Evolutionary conservation across 2,113 vertebrate genomes (phyloP).

Genomic region (Percopsis transmontana): DNA sequence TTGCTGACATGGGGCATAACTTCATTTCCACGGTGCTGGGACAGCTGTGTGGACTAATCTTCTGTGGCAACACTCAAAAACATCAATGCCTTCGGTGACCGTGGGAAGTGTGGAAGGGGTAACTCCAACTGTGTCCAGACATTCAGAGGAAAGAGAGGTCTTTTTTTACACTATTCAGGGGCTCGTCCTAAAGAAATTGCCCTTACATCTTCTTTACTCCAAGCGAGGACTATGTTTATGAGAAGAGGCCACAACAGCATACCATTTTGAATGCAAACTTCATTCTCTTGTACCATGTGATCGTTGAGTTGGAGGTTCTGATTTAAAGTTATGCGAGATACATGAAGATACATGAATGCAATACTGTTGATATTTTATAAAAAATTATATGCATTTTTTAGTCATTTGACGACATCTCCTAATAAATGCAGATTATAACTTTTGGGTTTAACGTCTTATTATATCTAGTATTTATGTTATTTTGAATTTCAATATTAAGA

Average conservation of each 20-base stretch:
- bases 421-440: neutral
- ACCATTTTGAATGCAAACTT: conserved; percentile 19
- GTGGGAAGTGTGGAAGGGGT: conserved; percentile 44
- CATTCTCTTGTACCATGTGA: conserved; percentile 6
- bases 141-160: conserved; percentile 39
- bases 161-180: conserved; percentile 48
- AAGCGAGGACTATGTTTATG: conserved; percentile 42
- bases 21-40: conserved; percentile 97
- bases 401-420: neutral
- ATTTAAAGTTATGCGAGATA: too few species aligned
- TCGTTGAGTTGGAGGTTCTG: neutral
- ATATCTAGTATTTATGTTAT: too few species aligned
- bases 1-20: conserved; percentile 85
- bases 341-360: neutral
- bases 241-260: conserved; percentile 29
- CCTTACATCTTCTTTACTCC: conserved; percentile 38
- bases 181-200: conserved; percentile 49
- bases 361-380: neutral
- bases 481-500: too few species aligned
- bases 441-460: neutral
- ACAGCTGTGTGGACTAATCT: conserved; percentile 98
- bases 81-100: conserved; percentile 87
- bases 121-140: conserved; percentile 59
- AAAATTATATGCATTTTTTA: neutral
- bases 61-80: conserved; percentile 90